Base-by-base conservation (phyloP, 2,797 vertebrate genomes). In the Pseudochaenichthys georgianus region DNA sequence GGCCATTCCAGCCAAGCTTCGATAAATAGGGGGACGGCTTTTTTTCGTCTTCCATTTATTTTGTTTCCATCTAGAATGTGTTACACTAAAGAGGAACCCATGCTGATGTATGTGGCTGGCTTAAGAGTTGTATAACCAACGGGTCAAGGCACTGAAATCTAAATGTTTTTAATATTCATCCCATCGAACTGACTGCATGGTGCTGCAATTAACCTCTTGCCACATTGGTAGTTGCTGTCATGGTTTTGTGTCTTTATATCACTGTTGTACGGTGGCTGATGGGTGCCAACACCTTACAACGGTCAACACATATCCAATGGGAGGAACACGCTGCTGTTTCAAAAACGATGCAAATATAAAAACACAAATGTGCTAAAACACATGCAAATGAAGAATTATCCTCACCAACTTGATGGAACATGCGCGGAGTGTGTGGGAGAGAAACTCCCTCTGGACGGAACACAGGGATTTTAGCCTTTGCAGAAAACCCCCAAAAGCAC, bases 1-100 rank as follows among this genome's bases (percentile, higher is more conserved):
- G 87, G 86, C 87, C 70, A 61, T 80, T 92, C 86, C 84, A 89
- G 86, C 82, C 73, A 70, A 70, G 76, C 76, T 81, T 90, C 67
- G 38, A 84, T 87, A 83, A 90, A 86, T 74, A 80, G 55, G 12
- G 34, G 51, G 53, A 69, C 31, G 63, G 64, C 55, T 68, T 64
- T 64, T 75, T 57, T 19, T 21, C 5, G 16, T 70, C 47, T 75
- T 75, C 45, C 48, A 38, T 64, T 63, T 70, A 70, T 83, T 80
- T 78, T 17, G n/a, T 87, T 85, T 85, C 86, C 77, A 83, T 80
- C 75, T 75, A 78, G 31, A 77, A 70, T 73, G 63, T 50, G 58
- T 31, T 65, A 52, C 67, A 73, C 78, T 76, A 61, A 80, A 83
- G 51, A 59, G 61, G 52, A 74, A 64, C 47, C 31, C 48, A 50